Evolutionary conservation across 2,797 vertebrate species (phyloP), one percentile per base, ranked within the genome.

Genomic region (Hapalemur alaotrensis): DNA sequence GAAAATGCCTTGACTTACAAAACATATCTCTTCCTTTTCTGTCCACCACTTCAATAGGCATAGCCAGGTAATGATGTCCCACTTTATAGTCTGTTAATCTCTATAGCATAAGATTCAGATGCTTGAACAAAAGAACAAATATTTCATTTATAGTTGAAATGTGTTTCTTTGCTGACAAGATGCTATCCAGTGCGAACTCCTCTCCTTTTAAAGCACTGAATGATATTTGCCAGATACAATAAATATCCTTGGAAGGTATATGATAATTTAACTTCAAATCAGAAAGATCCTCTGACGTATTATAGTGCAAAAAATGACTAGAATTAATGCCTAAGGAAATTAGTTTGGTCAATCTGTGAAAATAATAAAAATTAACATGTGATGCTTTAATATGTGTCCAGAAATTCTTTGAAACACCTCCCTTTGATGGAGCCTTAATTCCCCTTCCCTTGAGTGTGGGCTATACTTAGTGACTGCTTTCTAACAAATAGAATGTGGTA

Each of bases 131-230:
- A 93, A 59, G 43, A 13, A 83, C 28, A 70, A 28, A 75, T 54
- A 46, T 86, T 88, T 80, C 46, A 50, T 89, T 91, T 87, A 79
- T 32, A 57, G 30, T n/a, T 65, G 63, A 88, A 61, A 72, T 95
- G n/a, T 57, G 83, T 93, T 93, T 82, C 83, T 93, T 84, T 86
- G 82, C 28, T 95, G 70, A 91, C 80, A 82, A 83, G 50, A 59
- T 86, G 48, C 17, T 89, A 10, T 63, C 17, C 9, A 52, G 14
- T 46, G 30, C 57, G 69, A 84, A 13, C 6, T 22, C 5, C 3
- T 59, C 15, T 84, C 59, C 35, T 69, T 70, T 92, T 70, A 85
- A 86, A 83, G 48, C 38, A n/a, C 28, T 79, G 50, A n/a, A 70
- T 54, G 8, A 78, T 48, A 88, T 83, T 90, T 87, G 32, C 80